phyloP scores from a whole-genome alignment of 2,888 invertebrate genomes.

The Heliconius erato region DNA sequence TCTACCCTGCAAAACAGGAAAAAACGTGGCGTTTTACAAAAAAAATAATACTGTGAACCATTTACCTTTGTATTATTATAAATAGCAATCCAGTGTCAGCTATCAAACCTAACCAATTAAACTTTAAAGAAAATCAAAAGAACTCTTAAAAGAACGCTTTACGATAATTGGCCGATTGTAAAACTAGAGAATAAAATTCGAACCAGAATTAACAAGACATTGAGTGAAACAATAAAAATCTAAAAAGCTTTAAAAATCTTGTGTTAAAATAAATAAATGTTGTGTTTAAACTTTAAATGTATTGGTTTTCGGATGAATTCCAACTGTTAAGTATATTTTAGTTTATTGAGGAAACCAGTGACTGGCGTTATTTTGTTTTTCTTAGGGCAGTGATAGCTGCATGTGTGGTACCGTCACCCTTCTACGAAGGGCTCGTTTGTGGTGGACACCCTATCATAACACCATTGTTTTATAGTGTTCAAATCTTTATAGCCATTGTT shows the following conservation, averaged over 20 bases:
- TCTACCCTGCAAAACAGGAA: no score
- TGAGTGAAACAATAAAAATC: constrained; percentile 41
- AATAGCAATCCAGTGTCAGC: constrained; percentile 11
- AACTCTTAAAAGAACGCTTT: constrained; percentile 17
- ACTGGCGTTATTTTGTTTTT: constrained; percentile 1
- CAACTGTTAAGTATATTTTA: constrained; percentile 24
- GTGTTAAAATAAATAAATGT: constrained; percentile 25
- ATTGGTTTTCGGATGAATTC: constrained; percentile 13
- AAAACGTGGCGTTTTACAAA: no score
- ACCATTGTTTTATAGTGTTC: not conserved
- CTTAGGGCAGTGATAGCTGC: not conserved
- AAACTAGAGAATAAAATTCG: constrained; percentile 37
- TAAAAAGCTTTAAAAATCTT: constrained; percentile 18
- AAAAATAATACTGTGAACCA: not conserved
- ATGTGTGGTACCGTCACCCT: constrained; percentile 28
- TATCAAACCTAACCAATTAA: constrained; percentile 8
- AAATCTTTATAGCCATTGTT: not conserved
- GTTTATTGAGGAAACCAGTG: constrained; percentile 16
- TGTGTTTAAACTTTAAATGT: constrained; percentile 5
- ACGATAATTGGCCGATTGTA: constrained; percentile 33
- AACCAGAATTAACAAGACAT: constrained; percentile 36
- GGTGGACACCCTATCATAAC: constrained; percentile 34
- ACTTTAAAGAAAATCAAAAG: constrained; percentile 18
- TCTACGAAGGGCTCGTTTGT: constrained; percentile 44
- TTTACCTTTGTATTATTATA: not conserved